Percentiles rank a stretch among this genome's conserved stretches.
Conservation (phyloP, 2,113 vertebrate genomes). For the Motacilla tschutschensis region DNA sequence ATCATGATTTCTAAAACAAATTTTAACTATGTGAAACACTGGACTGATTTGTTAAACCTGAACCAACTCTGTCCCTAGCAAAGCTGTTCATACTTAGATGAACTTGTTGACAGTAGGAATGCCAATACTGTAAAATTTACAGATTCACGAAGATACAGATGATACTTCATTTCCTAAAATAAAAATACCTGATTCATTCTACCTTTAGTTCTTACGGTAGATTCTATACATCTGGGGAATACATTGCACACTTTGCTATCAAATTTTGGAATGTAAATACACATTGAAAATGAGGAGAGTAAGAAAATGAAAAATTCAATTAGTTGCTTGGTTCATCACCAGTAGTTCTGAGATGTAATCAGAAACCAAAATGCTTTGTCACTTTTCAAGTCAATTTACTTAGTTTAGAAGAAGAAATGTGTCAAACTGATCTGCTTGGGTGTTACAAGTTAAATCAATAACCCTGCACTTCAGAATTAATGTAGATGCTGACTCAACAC, state of each 20-base stretch:
- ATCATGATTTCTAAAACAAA: neutral
- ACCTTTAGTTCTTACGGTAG: neutral
- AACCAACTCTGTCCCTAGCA: neutral
- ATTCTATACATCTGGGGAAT: neutral
- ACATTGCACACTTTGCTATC: neutral
- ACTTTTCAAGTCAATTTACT: neutral
- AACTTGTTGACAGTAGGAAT: neutral
- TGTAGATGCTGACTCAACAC: neutral
- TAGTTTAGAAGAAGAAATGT: neutral
- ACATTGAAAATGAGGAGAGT: neutral
- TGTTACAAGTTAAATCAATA: constrained; percentile 13
- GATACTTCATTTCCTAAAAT: neutral
- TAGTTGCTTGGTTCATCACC: neutral
- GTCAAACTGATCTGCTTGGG: neutral
- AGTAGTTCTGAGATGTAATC: neutral
- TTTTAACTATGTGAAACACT: neutral
- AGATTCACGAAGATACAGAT: neutral
- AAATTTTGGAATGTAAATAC: neutral
- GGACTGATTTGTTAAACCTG: neutral
- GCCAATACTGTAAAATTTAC: neutral
- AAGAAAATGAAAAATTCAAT: neutral
- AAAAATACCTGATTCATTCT: neutral
- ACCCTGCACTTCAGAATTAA: neutral
- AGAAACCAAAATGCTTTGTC: neutral
- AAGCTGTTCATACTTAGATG: neutral